Evolutionary conservation across 1,140 invertebrate species (phyloP).

Genomic region (Ceratosolen solmsi): DNA sequence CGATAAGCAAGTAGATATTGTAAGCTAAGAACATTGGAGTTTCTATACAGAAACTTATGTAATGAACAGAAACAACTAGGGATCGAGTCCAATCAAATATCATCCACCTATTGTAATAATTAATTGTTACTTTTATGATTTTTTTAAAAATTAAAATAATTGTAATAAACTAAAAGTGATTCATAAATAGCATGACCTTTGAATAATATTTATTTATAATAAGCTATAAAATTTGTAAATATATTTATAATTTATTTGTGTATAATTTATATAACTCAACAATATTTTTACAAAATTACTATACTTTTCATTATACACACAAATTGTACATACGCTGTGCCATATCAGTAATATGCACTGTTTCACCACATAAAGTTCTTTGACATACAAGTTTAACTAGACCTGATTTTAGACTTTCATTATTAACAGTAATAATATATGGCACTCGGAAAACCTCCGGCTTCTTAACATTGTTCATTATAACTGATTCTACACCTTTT

Average conservation of each 20-base stretch:
- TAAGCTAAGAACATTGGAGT: slow-evolving; percentile 26
- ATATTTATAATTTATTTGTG: slow-evolving; percentile 8
- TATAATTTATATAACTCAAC: not conserved
- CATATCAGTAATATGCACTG: slow-evolving; percentile 73
- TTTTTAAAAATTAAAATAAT: slow-evolving; percentile 58
- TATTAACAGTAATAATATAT: slow-evolving; percentile 80
- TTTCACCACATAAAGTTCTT: slow-evolving; percentile 79
- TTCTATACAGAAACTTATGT: slow-evolving; percentile 33
- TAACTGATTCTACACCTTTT: slow-evolving; percentile 65
- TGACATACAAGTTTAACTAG: slow-evolving; percentile 81
- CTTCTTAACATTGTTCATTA: slow-evolving; percentile 56
- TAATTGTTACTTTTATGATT: slow-evolving; percentile 60
- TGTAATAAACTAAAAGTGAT: slow-evolving; percentile 51
- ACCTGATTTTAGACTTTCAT: slow-evolving; percentile 81
- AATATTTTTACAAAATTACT: not conserved
- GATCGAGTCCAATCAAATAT: slow-evolving; percentile 50
- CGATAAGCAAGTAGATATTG: slow-evolving; percentile 28
- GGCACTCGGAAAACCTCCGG: slow-evolving; percentile 75
- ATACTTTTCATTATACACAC: slow-evolving; percentile 22
- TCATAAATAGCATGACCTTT: slow-evolving; percentile 18
- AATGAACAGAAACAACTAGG: slow-evolving; percentile 36
- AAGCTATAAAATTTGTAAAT: not conserved
- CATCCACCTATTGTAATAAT: slow-evolving; percentile 49
- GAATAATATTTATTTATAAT: not conserved
- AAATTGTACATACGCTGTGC: slow-evolving; percentile 65